Evolutionary conservation across 1,140 invertebrate genomes (phyloP), one percentile per base, ranked within the genome.

Genomic region (Cyclargus thomasi): DNA sequence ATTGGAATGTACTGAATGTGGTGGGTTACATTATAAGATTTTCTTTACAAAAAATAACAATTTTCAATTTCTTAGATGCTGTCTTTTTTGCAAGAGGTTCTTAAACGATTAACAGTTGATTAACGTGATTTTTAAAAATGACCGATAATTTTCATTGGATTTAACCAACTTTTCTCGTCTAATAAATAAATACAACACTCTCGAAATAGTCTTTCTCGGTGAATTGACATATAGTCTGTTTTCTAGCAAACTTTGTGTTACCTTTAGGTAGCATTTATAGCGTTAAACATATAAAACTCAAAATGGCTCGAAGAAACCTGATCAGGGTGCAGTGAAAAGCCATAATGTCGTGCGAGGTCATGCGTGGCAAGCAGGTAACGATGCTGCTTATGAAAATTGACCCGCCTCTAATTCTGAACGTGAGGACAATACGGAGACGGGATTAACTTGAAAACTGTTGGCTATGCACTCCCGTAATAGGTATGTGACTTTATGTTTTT

Each of bases 301-400:
- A 29, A 63, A 20, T 11, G 35, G 18, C 57, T 53, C 63, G 70
- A 71, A 72, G 72, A 72, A 36, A 62, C 17, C 69, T 66, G 59
- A 67, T 75, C 67, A 63, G 62, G 65, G 70, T 75, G 74, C 65
- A 64, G 17, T 70, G 65, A 22, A 55, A 21, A 62, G 68, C 73
- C 67, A 75, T 75, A 71, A 67, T 65, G 57, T 67, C 62, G 63
- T 68, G 62, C 69, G 65, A 73, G 62, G 29, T 67, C 69, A 75
- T 62, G 69, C 71, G 71, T 70, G 68, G 74, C 64, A 71, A 69
- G 65, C 65, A 69, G 71, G 69, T 69, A 35, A 64, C 65, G 67
- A 75, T 71, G 74, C 74, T 75, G 55, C 73, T 75, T 75, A 70
- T 73, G 74, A 75, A 74, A 75, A 75, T 75, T 75, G 74, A 71